Percentiles rank a stretch among this genome's conserved stretches.
phyloP scores from a whole-genome alignment of 2,113 vertebrate species.

The Xenopus borealis region DNA sequence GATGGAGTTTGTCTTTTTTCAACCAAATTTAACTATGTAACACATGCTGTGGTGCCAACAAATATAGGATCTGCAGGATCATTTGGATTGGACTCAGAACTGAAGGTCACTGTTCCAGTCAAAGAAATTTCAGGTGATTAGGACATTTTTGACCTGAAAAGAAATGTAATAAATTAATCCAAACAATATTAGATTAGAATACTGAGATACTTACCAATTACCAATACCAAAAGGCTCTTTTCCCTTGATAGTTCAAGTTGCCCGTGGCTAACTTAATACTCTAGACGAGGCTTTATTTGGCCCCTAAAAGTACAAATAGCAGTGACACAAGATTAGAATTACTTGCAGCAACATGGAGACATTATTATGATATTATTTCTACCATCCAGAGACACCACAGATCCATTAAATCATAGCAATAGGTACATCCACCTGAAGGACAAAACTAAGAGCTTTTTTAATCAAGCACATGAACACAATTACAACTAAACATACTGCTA shows the following conservation, averaged over 20 bases:
- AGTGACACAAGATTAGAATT: not conserved
- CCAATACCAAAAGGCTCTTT: constrained; percentile 84
- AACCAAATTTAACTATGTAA: no score
- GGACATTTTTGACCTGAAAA: constrained; percentile 88
- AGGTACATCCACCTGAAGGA: no score
- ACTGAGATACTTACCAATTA: constrained; percentile 68
- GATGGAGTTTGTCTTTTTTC: no score
- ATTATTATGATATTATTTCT: no score
- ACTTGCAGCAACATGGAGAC: no score
- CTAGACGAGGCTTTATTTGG: constrained; percentile 73
- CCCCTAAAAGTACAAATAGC: constrained; percentile 60
- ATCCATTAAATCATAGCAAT: no score
- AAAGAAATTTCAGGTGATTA: constrained; percentile 79
- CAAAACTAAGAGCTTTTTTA: no score
- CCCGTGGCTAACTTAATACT: constrained; percentile 82
- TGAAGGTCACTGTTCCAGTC: constrained; percentile 77
- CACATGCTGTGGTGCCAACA: constrained; percentile 77
- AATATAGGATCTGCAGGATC: constrained; percentile 78
- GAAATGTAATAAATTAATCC: constrained; percentile 33
- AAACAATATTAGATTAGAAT: not conserved
- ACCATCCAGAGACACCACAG: no score
- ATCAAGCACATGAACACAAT: no score
- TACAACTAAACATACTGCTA: no score
- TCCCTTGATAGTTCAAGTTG: constrained; percentile 85
- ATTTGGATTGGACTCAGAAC: constrained; percentile 55